phyloP scores from a whole-genome alignment of 1,140 invertebrate species.

The Bombus turneri region DNA sequence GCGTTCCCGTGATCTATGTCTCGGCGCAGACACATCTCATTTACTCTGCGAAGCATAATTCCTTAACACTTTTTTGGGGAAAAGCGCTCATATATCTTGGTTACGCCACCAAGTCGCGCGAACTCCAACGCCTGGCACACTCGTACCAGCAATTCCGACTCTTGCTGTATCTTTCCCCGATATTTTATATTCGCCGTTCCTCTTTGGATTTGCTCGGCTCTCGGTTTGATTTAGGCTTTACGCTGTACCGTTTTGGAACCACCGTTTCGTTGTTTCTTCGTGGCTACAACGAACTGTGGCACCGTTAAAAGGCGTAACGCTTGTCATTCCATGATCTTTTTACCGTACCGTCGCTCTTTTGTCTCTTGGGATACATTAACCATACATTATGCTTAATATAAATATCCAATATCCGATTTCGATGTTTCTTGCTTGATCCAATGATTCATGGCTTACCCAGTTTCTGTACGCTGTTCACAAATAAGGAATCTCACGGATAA shows the following conservation, averaged over 20 bases:
- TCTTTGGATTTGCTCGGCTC: neutral
- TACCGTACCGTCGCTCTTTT: neutral
- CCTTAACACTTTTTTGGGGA: conserved; percentile 80
- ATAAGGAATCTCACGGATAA: neutral
- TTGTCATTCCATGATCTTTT: neutral
- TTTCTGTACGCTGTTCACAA: neutral
- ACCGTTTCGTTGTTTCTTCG: neutral
- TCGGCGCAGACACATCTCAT: conserved; percentile 80
- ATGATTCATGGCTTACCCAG: neutral
- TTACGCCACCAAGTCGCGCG: conserved; percentile 73
- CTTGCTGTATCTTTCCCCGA: conserved; percentile 50
- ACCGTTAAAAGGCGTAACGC: neutral
- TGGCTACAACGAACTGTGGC: neutral
- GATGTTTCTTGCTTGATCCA: neutral
- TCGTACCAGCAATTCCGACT: conserved; percentile 60
- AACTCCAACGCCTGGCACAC: conserved; percentile 58
- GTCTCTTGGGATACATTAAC: neutral
- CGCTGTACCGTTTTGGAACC: neutral
- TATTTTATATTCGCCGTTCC: conserved; percentile 56
- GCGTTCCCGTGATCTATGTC: conserved; percentile 79
- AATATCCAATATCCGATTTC: neutral
- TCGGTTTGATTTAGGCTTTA: conserved; percentile 6
- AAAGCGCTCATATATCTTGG: conserved; percentile 79
- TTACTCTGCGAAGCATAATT: conserved; percentile 80
- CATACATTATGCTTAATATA: neutral